Conservation (phyloP, 2,888 invertebrate genomes). For the Trichogramma dendrolimi region DNA sequence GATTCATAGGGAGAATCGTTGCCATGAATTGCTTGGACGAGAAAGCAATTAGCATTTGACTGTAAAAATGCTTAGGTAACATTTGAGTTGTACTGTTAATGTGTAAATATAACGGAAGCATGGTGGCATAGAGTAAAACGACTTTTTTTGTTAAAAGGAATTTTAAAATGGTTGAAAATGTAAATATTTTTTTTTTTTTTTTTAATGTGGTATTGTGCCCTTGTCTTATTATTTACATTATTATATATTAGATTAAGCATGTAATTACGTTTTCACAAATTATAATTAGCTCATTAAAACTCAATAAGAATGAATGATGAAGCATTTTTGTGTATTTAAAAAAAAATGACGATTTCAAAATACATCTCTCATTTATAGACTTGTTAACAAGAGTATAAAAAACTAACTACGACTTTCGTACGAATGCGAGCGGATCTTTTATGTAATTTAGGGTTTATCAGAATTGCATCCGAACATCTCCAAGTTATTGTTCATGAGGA, state of each 20-base stretch:
- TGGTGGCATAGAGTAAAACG: constrained; percentile 14
- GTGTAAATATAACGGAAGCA: constrained; percentile 1
- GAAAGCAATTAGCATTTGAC: constrained; percentile 12
- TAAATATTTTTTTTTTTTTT: constrained; percentile 10
- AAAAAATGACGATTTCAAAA: too few species aligned
- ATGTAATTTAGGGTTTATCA: too few species aligned
- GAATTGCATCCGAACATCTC: too few species aligned
- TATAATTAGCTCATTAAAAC: too few species aligned
- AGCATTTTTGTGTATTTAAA: too few species aligned
- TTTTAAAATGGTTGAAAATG: constrained; percentile 18
- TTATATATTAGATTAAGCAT: neutral
- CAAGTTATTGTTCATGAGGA: too few species aligned
- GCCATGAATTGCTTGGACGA: constrained; percentile 25
- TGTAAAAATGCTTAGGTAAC: constrained; percentile 14
- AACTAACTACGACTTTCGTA: too few species aligned
- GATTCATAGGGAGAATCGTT: constrained; percentile 26
- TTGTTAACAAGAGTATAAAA: too few species aligned
- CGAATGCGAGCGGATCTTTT: too few species aligned
- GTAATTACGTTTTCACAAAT: too few species aligned
- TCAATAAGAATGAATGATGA: too few species aligned
- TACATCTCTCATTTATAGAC: too few species aligned
- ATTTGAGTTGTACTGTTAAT: constrained; percentile 13
- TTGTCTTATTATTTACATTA: constrained; percentile 7
- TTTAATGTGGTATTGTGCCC: constrained; percentile 7
- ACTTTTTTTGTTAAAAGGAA: constrained; percentile 24